Conservation (phyloP, 2,888 invertebrate species). For the Seira sanloemensis region DNA sequence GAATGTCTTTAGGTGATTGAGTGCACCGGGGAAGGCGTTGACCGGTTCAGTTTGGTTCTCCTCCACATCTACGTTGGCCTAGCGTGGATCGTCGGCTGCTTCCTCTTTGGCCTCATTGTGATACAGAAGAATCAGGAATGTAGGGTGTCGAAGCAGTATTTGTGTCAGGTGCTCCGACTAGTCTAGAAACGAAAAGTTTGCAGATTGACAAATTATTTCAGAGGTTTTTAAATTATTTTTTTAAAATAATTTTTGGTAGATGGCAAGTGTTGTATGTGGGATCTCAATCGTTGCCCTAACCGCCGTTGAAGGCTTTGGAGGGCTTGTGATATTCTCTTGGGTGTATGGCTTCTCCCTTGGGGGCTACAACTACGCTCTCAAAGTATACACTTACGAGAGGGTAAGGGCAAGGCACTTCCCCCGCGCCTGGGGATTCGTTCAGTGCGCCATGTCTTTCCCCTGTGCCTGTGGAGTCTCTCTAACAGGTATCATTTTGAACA, state of each 20-base stretch:
- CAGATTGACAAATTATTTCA: not conserved
- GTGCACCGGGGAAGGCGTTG: conserved; percentile 50
- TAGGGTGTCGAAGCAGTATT: conserved; percentile 88
- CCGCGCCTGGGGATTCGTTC: conserved; percentile 91
- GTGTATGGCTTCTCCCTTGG: conserved; percentile 87
- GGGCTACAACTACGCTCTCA: conserved; percentile 90
- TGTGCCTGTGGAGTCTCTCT: conserved; percentile 86
- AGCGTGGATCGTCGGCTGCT: conserved; percentile 89
- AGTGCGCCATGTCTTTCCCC: conserved; percentile 90
- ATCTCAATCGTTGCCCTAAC: conserved; percentile 82
- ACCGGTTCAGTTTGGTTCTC: conserved; percentile 66
- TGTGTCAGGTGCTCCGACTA: conserved; percentile 80
- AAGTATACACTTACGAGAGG: conserved; percentile 92
- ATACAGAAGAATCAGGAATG: conserved; percentile 89
- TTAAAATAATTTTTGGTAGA: conserved; percentile 76
- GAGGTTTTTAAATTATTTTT: not conserved
- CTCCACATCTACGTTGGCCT: conserved; percentile 87
- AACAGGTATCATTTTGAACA: conserved; percentile 81
- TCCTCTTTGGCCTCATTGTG: conserved; percentile 88
- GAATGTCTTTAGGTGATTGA: conserved; percentile 49
- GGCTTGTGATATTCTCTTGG: conserved; percentile 80
- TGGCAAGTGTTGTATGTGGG: conserved; percentile 87
- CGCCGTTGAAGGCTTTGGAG: conserved; percentile 81
- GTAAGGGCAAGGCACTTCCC: conserved; percentile 91
- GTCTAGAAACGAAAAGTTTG: not conserved